Evolutionary conservation across 2,888 invertebrate species (phyloP), one percentile per base, ranked within the genome.

Genomic region (Tethea ocularis): DNA sequence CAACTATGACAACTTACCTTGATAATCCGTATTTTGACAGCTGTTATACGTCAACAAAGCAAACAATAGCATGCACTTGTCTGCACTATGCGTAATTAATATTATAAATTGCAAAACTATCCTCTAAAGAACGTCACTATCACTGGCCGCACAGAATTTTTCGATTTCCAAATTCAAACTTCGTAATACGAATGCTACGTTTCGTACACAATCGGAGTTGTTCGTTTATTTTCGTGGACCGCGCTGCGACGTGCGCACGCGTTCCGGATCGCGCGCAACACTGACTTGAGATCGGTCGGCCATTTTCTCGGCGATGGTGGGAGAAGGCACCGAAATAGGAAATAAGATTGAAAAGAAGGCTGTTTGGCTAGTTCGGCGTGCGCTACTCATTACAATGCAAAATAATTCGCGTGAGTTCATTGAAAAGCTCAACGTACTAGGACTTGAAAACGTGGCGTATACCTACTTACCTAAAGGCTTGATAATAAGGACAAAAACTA

Each of bases 1-100:
- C 71, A 69, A 72, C 71, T 75, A 72, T 61, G 53, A 57, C 60
- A 60, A 59, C 87, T 88, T 78, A 91, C 91, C 91, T 91, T 84
- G 84, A 78, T 81, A 80, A 78, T 82, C 78, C 77, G 78, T 80
- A 84, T 88, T 91, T 88, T 89, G 86, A 90, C 90, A 91, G 88
- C 84, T 88, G 86, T 74, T 73, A 67, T 68, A 75, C 38, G 74
- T 85, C 81, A 87, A 87, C 86, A 84, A 84, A 80, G 82, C 80
- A 80, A 84, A 84, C 81, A 83, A 77, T 74, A 71, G 66, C 61
- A 51, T 63, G 67, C 78, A 79, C 83, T 77, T 72, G 74, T 68
- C 26, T 38, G 46, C 46, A n/a, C 46, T 46, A 46, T 10, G 20
- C 38, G 38, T 38, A 38, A 38, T 38, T 38, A 1, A 6, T 10